Evolutionary conservation across 1,140 invertebrate genomes (phyloP).

Genomic region (Cheumatopsyche charites): DNA sequence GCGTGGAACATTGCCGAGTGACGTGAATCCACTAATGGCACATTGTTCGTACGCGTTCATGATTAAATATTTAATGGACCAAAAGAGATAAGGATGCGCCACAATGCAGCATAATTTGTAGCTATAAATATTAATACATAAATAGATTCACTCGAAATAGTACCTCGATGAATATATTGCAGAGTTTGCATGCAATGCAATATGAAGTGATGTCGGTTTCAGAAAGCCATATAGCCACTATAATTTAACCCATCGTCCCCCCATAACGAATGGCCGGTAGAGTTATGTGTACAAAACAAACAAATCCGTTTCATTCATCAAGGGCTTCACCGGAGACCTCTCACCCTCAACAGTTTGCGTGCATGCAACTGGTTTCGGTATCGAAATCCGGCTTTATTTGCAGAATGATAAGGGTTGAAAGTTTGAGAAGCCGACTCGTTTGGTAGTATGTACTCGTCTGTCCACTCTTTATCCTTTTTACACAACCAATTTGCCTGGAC

Average conservation of each 20-base stretch:
- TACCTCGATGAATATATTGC: background rate
- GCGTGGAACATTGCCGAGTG: background rate
- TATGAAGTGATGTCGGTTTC: constrained; percentile 16
- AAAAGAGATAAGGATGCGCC: constrained; percentile 40
- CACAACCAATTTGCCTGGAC: constrained; percentile 30
- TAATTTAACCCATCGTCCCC: constrained; percentile 1
- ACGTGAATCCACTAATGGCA: constrained; percentile 27
- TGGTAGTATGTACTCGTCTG: background rate
- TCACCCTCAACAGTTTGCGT: background rate
- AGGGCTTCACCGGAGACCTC: constrained; percentile 5
- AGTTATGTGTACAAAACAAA: constrained; percentile 36
- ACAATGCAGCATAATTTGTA: background rate
- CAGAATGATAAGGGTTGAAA: background rate
- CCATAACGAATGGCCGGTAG: background rate
- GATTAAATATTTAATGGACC: constrained; percentile 42
- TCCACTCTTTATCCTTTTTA: constrained; percentile 17
- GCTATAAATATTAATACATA: background rate
- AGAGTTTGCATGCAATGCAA: background rate
- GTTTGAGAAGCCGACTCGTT: background rate
- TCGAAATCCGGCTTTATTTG: constrained; percentile 4
- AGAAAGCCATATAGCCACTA: constrained; percentile 4
- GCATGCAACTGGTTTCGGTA: constrained; percentile 22
- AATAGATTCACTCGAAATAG: background rate
- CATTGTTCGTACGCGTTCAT: constrained; percentile 9
- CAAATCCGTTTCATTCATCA: constrained; percentile 46